Conservation (phyloP, 2,113 vertebrate genomes). For the Passer montanus region DNA sequence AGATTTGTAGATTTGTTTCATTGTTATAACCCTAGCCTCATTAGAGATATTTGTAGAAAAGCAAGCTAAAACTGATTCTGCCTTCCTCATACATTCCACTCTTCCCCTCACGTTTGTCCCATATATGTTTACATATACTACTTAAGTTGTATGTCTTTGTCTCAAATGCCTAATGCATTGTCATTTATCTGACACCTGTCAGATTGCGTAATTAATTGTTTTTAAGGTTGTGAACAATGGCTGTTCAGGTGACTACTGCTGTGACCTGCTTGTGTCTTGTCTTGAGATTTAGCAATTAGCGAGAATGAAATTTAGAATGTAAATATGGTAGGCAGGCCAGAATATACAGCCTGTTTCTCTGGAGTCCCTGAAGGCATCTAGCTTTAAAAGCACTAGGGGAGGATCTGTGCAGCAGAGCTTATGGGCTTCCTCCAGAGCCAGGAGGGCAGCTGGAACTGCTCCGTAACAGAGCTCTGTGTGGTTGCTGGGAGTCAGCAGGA, state of each 20-base stretch:
- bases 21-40: neutral
- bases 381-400: neutral
- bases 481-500: neutral
- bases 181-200: neutral
- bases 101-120: fast-evolving
- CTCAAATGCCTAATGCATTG: neutral
- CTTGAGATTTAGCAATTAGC: neutral
- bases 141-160: neutral
- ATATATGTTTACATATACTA: neutral
- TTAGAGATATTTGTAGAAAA: neutral
- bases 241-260: neutral
- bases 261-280: neutral
- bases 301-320: neutral
- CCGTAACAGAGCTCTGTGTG: neutral
- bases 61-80: neutral
- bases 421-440: neutral
- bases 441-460: neutral
- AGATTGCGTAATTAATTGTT: neutral
- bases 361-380: neutral
- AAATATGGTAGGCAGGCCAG: neutral
- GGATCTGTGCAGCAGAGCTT: neutral
- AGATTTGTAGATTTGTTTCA: neutral
- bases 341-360: neutral
- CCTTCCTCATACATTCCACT: neutral
- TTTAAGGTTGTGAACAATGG: neutral